phyloP scores from a whole-genome alignment of 2,888 invertebrate genomes.

The Drosophila mettleri region DNA sequence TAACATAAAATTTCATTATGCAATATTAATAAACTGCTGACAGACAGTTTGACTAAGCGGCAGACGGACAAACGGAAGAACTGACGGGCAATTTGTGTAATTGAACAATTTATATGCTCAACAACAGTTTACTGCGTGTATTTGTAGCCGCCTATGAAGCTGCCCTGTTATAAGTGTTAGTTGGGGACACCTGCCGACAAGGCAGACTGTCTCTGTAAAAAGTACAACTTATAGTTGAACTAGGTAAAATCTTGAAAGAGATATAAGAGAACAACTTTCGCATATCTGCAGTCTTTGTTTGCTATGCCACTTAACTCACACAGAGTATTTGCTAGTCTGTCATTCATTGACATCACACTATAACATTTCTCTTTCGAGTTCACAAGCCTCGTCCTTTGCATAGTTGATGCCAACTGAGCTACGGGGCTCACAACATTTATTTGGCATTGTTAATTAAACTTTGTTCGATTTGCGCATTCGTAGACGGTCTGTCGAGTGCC shows the following conservation, averaged over 20 bases:
- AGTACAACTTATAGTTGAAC: no score
- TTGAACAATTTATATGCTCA: constrained; percentile 61
- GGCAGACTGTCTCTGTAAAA: no score
- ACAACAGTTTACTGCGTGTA: constrained; percentile 4
- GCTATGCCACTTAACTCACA: neutral
- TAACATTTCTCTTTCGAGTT: neutral
- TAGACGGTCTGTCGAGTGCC: constrained; percentile 46
- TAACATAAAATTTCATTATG: constrained; percentile 85
- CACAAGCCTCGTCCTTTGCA: constrained; percentile 7
- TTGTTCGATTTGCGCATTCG: constrained; percentile 52
- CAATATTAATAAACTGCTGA: constrained; percentile 77
- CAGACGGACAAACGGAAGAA: constrained; percentile 11
- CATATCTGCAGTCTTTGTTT: no score
- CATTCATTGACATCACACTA: neutral
- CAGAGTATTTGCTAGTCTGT: neutral
- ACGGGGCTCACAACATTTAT: constrained; percentile 24
- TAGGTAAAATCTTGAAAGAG: no score
- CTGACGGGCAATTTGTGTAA: constrained; percentile 73
- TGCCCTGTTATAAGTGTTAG: neutral
- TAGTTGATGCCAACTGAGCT: constrained; percentile 26
- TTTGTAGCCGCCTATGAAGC: neutral
- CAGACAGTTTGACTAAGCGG: constrained; percentile 47
- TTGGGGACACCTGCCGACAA: neutral
- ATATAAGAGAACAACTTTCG: no score
- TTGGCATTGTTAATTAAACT: constrained; percentile 70